Percentiles rank a stretch among this genome's conserved stretches.
These are phyloP conservation scores for Microchirus variegatus DNA, from an alignment of 2,797 vertebrate species.

Conservation along the genomic window DNA sequence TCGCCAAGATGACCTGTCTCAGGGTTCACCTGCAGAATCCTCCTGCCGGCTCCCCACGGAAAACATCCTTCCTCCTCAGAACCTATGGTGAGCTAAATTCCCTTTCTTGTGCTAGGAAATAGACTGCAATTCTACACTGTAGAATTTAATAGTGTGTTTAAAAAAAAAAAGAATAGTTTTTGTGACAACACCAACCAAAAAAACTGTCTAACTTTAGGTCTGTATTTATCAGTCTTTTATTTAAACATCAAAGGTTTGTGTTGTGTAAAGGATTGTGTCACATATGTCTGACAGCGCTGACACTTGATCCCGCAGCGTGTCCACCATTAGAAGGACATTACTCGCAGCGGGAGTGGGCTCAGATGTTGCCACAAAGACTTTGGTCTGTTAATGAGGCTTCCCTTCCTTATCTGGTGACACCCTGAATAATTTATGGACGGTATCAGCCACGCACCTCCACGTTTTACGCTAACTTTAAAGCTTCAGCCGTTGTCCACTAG, in stretches of 20 bases:
- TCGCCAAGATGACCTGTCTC: slow-evolving; percentile 59
- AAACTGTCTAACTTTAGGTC: background rate
- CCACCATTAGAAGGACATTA: slow-evolving; percentile 32
- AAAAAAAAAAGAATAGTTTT: background rate
- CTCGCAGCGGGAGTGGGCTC: slow-evolving; percentile 44
- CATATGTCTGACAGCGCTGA: slow-evolving; percentile 12
- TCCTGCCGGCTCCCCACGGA: slow-evolving; percentile 24
- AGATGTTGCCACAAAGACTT: slow-evolving; percentile 56
- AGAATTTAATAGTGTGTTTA: background rate
- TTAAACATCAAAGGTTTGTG: slow-evolving; percentile 32
- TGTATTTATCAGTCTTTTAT: background rate
- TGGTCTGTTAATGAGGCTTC: slow-evolving; percentile 60
- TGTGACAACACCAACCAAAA: background rate
- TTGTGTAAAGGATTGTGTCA: slow-evolving; percentile 11
- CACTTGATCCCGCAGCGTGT: slow-evolving; percentile 21
- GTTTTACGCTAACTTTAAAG: slow-evolving; percentile 38
- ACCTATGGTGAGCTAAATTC: slow-evolving; percentile 62
- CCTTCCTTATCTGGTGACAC: slow-evolving; percentile 57
- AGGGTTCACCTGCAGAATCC: slow-evolving; percentile 55
- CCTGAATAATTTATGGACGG: slow-evolving; percentile 71
- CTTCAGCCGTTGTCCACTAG: slow-evolving; percentile 66
- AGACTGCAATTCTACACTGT: background rate
- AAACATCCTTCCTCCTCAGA: slow-evolving; percentile 62
- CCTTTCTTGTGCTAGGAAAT: background rate
- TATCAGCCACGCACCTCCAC: slow-evolving; percentile 37